Conservation (phyloP, 2,888 invertebrate species). For the Noctua janthe region DNA sequence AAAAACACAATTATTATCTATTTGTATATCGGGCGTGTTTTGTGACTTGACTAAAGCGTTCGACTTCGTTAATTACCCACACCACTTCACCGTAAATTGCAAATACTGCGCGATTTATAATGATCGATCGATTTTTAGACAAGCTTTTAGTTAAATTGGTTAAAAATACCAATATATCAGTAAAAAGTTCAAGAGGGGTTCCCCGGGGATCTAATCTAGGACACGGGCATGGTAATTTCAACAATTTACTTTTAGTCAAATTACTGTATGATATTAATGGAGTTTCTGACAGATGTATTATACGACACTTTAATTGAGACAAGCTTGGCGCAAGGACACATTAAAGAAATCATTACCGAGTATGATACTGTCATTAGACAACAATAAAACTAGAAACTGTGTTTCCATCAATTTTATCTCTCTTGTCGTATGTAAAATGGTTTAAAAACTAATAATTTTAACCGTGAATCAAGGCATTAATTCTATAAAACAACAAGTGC, state of each 20-base stretch:
- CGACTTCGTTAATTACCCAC: not conserved
- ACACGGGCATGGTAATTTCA: not conserved
- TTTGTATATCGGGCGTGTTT: slow-evolving; percentile 8
- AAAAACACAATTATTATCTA: not conserved
- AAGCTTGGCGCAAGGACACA: slow-evolving; percentile 13
- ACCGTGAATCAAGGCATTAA: slow-evolving; percentile 4
- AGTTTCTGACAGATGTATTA: not conserved
- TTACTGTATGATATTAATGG: not conserved
- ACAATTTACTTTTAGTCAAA: not conserved
- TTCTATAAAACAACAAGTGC: not conserved
- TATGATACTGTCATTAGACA: slow-evolving; percentile 14
- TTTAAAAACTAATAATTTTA: slow-evolving; percentile 14
- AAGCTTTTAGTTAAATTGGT: slow-evolving; percentile 8
- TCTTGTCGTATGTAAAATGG: not conserved
- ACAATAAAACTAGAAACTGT: slow-evolving; percentile 22
- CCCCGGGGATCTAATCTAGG: slow-evolving; percentile 25
- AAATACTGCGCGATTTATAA: slow-evolving; percentile 5
- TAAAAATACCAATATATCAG: not conserved
- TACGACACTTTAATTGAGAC: slow-evolving; percentile 7
- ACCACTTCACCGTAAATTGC: not conserved
- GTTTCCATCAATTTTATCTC: not conserved
- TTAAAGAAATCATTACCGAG: not conserved
- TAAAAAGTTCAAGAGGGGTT: not conserved
- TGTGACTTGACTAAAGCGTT: slow-evolving; percentile 27
- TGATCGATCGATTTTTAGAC: not conserved